A percentile compares a stretch with the other conserved stretches of the same genome.
Evolutionary conservation across 2,797 vertebrate genomes (phyloP).

Genomic region (Cirrhinus mrigala): DNA sequence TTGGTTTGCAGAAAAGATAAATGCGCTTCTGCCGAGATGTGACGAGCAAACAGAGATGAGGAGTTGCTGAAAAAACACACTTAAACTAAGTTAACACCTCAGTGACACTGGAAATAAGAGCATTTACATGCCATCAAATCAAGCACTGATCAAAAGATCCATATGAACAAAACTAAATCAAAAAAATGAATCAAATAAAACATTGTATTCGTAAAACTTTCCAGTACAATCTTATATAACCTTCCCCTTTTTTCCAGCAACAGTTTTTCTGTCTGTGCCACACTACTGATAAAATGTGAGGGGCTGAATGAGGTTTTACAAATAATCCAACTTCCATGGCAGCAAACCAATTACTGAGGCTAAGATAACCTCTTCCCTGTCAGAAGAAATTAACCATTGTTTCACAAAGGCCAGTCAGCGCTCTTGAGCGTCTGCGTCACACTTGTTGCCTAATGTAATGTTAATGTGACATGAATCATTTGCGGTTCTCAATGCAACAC

Average conservation of each 20-base stretch:
- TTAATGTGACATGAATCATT: constrained; percentile 83
- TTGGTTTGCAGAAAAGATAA: constrained; percentile 43
- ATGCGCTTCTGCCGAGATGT: constrained; percentile 23
- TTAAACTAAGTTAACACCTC: neutral
- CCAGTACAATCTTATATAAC: constrained; percentile 51
- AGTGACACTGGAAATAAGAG: neutral
- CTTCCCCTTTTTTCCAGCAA: constrained; percentile 25
- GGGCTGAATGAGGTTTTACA: constrained; percentile 68
- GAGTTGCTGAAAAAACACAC: neutral
- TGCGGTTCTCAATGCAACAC: constrained; percentile 76
- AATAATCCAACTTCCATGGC: constrained; percentile 78
- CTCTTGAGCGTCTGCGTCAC: constrained; percentile 73
- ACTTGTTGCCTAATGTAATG: constrained; percentile 72
- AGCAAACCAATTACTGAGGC: constrained; percentile 79
- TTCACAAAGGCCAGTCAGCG: constrained; percentile 69
- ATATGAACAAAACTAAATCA: neutral
- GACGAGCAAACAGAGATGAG: constrained; percentile 22
- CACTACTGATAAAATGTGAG: constrained; percentile 60
- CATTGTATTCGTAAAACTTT: neutral
- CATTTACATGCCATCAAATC: neutral
- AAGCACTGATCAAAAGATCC: neutral
- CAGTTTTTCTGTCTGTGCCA: constrained; percentile 50
- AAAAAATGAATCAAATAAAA: constrained; percentile 49
- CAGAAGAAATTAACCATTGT: constrained; percentile 78
- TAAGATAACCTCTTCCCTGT: constrained; percentile 74